Percentiles rank a stretch among this genome's conserved stretches.
phyloP scores from a whole-genome alignment of 2,113 vertebrate genomes.

The Seriola dumerili region DNA sequence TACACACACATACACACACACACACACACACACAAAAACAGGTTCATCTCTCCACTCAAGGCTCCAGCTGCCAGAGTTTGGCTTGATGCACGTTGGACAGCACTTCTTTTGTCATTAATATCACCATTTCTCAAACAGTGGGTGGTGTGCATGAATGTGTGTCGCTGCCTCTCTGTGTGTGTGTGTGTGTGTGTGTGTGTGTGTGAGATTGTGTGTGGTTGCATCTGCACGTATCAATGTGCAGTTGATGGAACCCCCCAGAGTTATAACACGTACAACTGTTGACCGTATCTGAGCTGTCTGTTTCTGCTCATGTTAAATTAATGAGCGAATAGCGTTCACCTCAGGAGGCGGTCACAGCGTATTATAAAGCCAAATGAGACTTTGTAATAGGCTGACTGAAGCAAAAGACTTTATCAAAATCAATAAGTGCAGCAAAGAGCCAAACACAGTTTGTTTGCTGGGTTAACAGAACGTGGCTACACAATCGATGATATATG shows the following conservation, averaged over 20 bases:
- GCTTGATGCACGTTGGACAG: slow-evolving; percentile 45
- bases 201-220: not conserved
- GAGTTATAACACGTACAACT: slow-evolving; percentile 39
- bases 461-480: slow-evolving; percentile 44
- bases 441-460: slow-evolving; percentile 41
- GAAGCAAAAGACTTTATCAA: slow-evolving; percentile 59
- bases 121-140: slow-evolving; percentile 30
- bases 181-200: slow-evolving; percentile 2
- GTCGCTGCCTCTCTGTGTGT: slow-evolving; percentile 9
- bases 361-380: slow-evolving; percentile 66
- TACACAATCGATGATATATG: slow-evolving; percentile 42
- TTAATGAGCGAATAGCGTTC: slow-evolving; percentile 64
- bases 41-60: not conserved
- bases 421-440: slow-evolving; percentile 67
- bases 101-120: slow-evolving; percentile 49
- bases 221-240: not conserved
- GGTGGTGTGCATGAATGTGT: slow-evolving; percentile 41
- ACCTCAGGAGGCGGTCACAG: slow-evolving; percentile 58
- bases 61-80: slow-evolving; percentile 26
- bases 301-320: slow-evolving; percentile 65
- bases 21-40: not conserved
- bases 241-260: slow-evolving; percentile 38
- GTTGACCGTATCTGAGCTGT: slow-evolving; percentile 55
- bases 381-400: slow-evolving; percentile 59
- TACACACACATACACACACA: not conserved